These are phyloP conservation scores for Metopolophium dirhodum DNA, from an alignment of 1,140 invertebrate species.

Conservation along the genomic window DNA sequence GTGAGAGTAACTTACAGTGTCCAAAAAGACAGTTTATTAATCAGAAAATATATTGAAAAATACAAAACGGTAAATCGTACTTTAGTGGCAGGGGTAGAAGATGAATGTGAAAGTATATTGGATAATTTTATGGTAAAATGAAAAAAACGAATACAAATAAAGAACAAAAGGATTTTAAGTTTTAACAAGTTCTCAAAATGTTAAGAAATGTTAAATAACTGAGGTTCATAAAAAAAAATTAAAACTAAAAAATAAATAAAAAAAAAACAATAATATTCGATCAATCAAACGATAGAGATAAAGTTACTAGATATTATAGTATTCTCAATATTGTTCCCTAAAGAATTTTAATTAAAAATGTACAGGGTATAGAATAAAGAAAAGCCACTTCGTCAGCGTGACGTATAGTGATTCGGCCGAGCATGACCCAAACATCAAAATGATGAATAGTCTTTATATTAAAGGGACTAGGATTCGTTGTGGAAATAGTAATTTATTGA, in stretches of 20 bases:
- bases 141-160: background rate
- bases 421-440: conserved; percentile 50
- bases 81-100: background rate
- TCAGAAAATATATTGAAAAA: conserved; percentile 14
- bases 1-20: background rate
- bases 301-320: background rate
- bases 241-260: background rate
- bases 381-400: conserved; percentile 41
- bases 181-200: background rate
- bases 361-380: conserved; percentile 14
- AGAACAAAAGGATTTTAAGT: background rate
- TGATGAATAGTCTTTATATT: conserved; percentile 52
- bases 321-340: conserved; percentile 1
- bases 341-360: conserved; percentile 52
- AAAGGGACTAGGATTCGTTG: conserved; percentile 48
- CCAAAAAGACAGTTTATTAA: background rate
- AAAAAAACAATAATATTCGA: background rate
- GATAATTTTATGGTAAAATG: background rate
- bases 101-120: conserved; percentile 26
- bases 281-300: background rate
- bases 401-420: conserved; percentile 43
- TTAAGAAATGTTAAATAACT: background rate
- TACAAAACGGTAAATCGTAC: background rate
- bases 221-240: background rate
- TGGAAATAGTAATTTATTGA: conserved; percentile 53